These are phyloP conservation scores for Drosophila atroscutellata DNA, from an alignment of 2,888 invertebrate species.

Conservation along the genomic window DNA sequence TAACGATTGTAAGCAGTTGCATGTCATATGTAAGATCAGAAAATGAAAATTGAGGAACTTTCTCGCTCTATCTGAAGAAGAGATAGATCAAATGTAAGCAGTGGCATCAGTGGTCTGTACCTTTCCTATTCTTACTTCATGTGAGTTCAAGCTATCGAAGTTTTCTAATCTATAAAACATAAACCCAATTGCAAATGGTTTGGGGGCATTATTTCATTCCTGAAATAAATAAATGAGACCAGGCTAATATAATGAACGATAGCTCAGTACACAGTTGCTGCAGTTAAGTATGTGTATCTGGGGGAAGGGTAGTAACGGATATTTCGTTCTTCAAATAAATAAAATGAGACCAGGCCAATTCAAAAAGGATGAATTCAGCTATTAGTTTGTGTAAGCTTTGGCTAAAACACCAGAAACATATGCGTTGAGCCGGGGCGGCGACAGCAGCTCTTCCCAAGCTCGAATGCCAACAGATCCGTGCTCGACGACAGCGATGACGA, in stretches of 20 bases:
- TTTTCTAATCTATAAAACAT: constrained; percentile 7
- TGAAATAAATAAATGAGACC: constrained; percentile 60
- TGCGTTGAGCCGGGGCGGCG: constrained; percentile 55
- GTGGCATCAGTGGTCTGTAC: constrained; percentile 9
- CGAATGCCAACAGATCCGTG: constrained; percentile 62
- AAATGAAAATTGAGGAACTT: constrained; percentile 37
- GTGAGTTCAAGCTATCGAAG: constrained; percentile 55
- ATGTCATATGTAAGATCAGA: constrained; percentile 20
- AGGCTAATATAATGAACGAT: constrained; percentile 42
- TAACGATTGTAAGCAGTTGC: constrained; percentile 32
- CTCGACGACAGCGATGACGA: constrained; percentile 54
- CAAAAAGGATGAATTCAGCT: constrained; percentile 43
- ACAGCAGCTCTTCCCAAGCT: constrained; percentile 68
- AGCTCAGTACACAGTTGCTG: constrained; percentile 58
- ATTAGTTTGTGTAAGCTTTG: constrained; percentile 51
- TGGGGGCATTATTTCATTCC: background rate
- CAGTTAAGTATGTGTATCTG: constrained; percentile 36
- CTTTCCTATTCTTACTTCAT: constrained; percentile 19
- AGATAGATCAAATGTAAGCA: constrained; percentile 19
- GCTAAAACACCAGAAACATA: constrained; percentile 45
- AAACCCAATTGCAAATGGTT: background rate
- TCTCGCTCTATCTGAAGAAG: background rate
- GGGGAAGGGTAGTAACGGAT: background rate
- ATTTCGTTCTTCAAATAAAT: constrained; percentile 39
- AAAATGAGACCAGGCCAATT: constrained; percentile 54